Percentiles rank a stretch among this genome's conserved stretches.
Evolutionary conservation across 2,888 invertebrate genomes (phyloP).

Genomic region (Leucania comma): DNA sequence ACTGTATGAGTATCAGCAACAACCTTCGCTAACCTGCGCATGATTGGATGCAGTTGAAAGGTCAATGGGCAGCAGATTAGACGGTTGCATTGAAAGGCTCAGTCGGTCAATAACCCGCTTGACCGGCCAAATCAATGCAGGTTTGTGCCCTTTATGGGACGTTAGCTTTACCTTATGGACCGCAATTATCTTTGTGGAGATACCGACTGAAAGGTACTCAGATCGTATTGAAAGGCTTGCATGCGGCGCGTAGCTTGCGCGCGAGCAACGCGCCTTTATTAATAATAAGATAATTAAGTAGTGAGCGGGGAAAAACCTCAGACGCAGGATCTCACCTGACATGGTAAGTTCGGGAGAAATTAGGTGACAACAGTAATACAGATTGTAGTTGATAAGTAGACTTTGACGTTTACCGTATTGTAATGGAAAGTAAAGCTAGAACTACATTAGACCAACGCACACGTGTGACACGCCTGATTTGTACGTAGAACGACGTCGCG

Average conservation of each 20-base stretch:
- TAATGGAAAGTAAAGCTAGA: background rate
- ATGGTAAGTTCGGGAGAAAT: no score
- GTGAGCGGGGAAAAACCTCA: no score
- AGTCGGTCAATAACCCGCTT: conserved; percentile 39
- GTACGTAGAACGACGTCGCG: no score
- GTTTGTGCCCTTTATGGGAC: conserved; percentile 30
- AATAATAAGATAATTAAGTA: no score
- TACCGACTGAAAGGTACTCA: background rate
- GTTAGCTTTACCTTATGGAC: conserved; percentile 9
- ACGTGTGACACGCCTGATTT: no score
- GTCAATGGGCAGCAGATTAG: conserved; percentile 51
- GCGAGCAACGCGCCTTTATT: no score
- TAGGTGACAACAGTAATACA: background rate
- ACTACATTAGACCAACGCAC: no score
- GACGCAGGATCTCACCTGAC: no score
- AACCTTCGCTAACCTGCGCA: conserved; percentile 37
- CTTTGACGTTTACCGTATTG: conserved; percentile 9
- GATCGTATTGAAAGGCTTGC: background rate
- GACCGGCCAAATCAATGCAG: conserved; percentile 11
- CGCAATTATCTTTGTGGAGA: conserved; percentile 3
- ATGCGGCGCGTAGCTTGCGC: no score
- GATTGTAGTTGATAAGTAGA: background rate
- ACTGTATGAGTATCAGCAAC: conserved; percentile 29
- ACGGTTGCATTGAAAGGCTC: conserved; percentile 34
- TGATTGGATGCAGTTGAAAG: conserved; percentile 45